Conservation (phyloP, 2,888 invertebrate genomes). For the Acrocyrtus sp. region DNA sequence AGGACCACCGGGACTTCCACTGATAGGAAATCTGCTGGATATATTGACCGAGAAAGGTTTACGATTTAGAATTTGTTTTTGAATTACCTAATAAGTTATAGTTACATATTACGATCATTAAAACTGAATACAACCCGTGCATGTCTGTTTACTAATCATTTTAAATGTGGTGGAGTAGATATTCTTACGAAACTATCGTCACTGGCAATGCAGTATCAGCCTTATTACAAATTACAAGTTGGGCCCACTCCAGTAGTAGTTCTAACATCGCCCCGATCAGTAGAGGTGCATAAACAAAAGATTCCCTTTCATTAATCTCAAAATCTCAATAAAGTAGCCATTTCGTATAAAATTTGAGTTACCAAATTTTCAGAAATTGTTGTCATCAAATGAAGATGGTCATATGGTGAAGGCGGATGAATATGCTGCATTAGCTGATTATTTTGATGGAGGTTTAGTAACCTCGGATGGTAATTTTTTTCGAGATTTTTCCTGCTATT, state of each 20-base stretch:
- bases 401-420: slow-evolving; percentile 30
- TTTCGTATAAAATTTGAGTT: not conserved
- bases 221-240: slow-evolving; percentile 5
- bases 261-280: slow-evolving; percentile 16
- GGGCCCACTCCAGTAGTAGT: slow-evolving; percentile 15
- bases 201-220: not conserved
- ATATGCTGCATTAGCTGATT: slow-evolving; percentile 14
- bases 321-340: not conserved
- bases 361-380: slow-evolving; percentile 21
- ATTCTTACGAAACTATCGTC: not conserved
- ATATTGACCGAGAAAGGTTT: slow-evolving; percentile 18
- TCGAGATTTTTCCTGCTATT: too few species aligned
- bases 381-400: slow-evolving; percentile 32
- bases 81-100: too few species aligned
- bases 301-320: not conserved
- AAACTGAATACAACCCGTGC: not conserved
- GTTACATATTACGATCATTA: too few species aligned
- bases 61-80: too few species aligned
- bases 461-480: slow-evolving; percentile 39
- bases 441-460: slow-evolving; percentile 30
- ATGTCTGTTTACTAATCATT: not conserved
- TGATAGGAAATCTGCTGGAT: slow-evolving; percentile 23
- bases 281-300: slow-evolving; percentile 20
- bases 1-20: slow-evolving; percentile 19
- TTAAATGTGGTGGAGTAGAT: not conserved